These are phyloP conservation scores for Parazoanthus atlanticus DNA, from an alignment of 92 coral and sea anemone genomes.

Conservation along the genomic window DNA sequence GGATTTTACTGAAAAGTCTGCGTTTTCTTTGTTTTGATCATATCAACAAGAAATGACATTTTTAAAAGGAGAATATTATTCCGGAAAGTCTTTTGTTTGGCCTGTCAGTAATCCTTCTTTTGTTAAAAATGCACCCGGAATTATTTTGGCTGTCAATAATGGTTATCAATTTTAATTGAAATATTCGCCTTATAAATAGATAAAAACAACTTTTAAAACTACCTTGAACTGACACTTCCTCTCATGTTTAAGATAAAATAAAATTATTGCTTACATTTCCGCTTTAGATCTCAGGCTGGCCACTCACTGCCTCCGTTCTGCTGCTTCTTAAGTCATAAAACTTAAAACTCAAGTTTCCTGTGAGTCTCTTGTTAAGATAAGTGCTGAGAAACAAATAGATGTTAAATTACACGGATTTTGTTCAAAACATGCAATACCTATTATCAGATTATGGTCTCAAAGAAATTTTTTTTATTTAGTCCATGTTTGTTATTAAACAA, in stretches of 20 bases:
- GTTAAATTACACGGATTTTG: not conserved
- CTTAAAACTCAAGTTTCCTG: not conserved
- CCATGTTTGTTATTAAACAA: not conserved
- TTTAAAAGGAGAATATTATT: not conserved
- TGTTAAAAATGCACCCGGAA: not conserved
- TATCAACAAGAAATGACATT: not conserved
- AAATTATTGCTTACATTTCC: not conserved
- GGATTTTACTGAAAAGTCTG: not conserved
- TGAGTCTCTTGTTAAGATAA: not conserved
- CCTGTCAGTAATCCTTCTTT: slow-evolving; percentile 1
- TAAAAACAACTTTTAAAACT: not conserved
- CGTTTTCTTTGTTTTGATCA: not conserved
- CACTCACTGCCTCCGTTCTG: not conserved
- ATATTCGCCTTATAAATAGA: slow-evolving; percentile 1
- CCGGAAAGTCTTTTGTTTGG: not conserved
- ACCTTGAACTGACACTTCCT: slow-evolving; percentile 7
- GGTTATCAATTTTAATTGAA: slow-evolving; percentile 2
- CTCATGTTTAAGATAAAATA: slow-evolving; percentile 4
- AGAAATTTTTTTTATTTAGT: not conserved
- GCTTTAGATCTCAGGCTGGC: not conserved
- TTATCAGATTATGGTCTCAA: not conserved
- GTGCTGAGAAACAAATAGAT: not conserved
- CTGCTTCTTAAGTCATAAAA: not conserved
- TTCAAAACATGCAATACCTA: not conserved
- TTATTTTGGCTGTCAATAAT: slow-evolving; percentile 6